These are phyloP conservation scores for Erebia ligea DNA, from an alignment of 2,888 invertebrate species.

Conservation along the genomic window DNA sequence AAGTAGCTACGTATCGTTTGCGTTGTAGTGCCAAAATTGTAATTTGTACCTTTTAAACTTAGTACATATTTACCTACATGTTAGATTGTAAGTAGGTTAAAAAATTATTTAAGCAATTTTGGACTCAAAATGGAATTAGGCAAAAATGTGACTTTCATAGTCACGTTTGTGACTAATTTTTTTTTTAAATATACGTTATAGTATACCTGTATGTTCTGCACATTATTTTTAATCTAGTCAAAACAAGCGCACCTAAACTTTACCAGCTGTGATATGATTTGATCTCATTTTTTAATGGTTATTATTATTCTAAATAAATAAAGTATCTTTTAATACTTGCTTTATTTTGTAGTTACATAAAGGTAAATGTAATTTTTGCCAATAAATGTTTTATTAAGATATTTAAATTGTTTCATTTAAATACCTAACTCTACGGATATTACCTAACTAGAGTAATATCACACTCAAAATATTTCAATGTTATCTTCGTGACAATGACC, in stretches of 20 bases:
- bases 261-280: constrained; percentile 42
- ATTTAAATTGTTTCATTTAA: constrained; percentile 17
- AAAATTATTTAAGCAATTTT: too few species aligned
- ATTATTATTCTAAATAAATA: background rate
- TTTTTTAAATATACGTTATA: background rate
- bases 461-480: constrained; percentile 20
- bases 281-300: constrained; percentile 46
- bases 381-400: constrained; percentile 14
- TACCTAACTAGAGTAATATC: background rate
- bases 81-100: too few species aligned
- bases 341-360: background rate
- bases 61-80: too few species aligned
- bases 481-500: constrained; percentile 70
- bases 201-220: background rate
- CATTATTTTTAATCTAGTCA: constrained; percentile 5
- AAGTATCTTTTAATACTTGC: background rate
- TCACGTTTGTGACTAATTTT: too few species aligned
- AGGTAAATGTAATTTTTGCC: background rate
- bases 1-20: too few species aligned
- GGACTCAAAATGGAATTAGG: too few species aligned
- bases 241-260: background rate
- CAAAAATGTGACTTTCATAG: too few species aligned
- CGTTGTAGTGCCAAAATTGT: too few species aligned
- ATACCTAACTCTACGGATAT: background rate
- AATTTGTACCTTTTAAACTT: too few species aligned